phyloP scores from a whole-genome alignment of 2,113 vertebrate genomes.

The Podilymbus podiceps region DNA sequence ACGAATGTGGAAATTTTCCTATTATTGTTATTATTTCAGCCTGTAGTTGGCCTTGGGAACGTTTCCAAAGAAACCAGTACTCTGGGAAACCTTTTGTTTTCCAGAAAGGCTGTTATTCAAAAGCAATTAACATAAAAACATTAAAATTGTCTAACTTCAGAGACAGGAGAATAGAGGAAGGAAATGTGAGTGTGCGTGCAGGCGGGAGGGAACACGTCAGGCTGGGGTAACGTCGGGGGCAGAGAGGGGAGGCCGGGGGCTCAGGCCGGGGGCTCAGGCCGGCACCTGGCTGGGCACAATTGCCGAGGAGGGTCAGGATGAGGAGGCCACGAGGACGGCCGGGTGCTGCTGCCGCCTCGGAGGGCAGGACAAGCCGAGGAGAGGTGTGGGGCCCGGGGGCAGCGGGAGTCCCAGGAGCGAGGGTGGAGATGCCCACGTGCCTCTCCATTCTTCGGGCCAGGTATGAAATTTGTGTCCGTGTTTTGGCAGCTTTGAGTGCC shows the following conservation, averaged over 20 bases:
- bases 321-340: not conserved
- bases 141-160: constrained; percentile 22
- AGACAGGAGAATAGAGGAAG: constrained; percentile 11
- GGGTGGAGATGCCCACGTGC: not conserved
- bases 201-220: accelerated
- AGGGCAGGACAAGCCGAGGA: not conserved
- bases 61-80: constrained; percentile 40
- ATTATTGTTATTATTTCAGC: constrained; percentile 53
- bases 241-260: not conserved
- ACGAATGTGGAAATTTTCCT: constrained; percentile 20
- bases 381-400: not conserved
- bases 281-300: accelerated
- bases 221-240: not conserved
- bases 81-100: constrained; percentile 58
- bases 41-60: constrained; percentile 19
- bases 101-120: constrained; percentile 31
- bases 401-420: not conserved
- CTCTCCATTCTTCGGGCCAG: not conserved
- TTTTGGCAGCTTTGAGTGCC: not conserved
- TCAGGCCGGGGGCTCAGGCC: no score
- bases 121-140: constrained; percentile 47
- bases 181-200: not conserved
- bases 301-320: accelerated
- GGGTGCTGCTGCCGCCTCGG: not conserved
- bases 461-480: not conserved